Conservation (phyloP, 2,888 invertebrate genomes). For the Piscicola geometra region DNA sequence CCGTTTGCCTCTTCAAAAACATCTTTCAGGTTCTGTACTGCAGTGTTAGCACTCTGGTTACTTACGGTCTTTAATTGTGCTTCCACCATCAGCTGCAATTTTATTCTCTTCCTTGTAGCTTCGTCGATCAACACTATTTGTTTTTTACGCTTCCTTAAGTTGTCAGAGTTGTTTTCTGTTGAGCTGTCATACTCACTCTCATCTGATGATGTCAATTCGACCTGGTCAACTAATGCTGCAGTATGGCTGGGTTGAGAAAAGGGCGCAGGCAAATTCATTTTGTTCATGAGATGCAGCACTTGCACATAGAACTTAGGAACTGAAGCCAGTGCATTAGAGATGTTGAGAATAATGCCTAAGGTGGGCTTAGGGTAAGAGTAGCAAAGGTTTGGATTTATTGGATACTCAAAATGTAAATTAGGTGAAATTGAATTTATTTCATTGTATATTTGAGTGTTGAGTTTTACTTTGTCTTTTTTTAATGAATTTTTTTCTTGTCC, state of each 20-base stretch:
- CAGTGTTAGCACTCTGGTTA: conserved; percentile 18
- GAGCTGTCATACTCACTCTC: conserved; percentile 69
- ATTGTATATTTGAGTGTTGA: conserved; percentile 26
- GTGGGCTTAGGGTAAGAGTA: conserved; percentile 78
- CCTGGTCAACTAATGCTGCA: conserved; percentile 39
- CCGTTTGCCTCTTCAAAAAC: conserved; percentile 51
- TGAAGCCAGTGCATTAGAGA: conserved; percentile 69
- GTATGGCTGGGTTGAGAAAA: conserved; percentile 60
- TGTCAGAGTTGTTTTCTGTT: conserved; percentile 41
- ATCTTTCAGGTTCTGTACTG: conserved; percentile 38
- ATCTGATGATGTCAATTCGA: conserved; percentile 48
- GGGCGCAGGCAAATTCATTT: conserved; percentile 81
- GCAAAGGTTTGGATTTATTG: conserved; percentile 51
- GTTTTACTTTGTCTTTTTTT: conserved; percentile 28
- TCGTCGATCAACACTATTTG: conserved; percentile 25
- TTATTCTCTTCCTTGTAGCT: conserved; percentile 31
- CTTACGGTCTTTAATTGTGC: conserved; percentile 33
- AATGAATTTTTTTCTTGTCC: background rate
- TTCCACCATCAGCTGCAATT: conserved; percentile 32
- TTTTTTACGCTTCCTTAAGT: conserved; percentile 46
- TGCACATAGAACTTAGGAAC: conserved; percentile 76
- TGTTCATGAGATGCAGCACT: conserved; percentile 84
- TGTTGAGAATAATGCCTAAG: conserved; percentile 69
- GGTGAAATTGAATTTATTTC: conserved; percentile 41
- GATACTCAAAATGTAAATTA: conserved; percentile 48